phyloP scores from a whole-genome alignment of 37 sponge, comb jelly and placozoan genomes.

The Haliclona indistincta region DNA sequence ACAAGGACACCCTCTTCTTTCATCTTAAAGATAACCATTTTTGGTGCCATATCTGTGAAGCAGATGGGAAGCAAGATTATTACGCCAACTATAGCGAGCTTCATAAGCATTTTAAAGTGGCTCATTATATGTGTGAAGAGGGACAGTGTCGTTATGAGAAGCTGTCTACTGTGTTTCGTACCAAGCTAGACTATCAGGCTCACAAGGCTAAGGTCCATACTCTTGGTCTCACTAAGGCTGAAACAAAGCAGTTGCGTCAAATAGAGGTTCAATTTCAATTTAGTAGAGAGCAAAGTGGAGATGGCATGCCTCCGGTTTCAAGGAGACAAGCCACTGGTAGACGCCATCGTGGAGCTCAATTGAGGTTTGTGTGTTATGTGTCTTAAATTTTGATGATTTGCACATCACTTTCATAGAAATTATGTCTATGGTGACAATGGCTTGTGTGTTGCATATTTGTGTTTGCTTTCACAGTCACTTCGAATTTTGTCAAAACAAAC shows the following conservation, averaged over 20 bases:
- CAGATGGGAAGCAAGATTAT: constrained; percentile 78
- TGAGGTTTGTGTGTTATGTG: background rate
- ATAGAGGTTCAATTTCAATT: constrained; percentile 59
- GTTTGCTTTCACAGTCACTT: too few species aligned
- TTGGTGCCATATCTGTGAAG: constrained; percentile 93
- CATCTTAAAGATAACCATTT: constrained; percentile 87
- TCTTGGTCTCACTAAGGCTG: constrained; percentile 60
- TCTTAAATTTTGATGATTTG: background rate
- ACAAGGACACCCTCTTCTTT: constrained; percentile 74
- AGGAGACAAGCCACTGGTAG: background rate
- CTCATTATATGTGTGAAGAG: constrained; percentile 87
- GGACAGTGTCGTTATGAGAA: constrained; percentile 72
- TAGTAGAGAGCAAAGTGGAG: background rate
- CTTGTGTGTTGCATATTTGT: too few species aligned
- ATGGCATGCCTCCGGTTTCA: background rate
- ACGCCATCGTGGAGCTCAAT: background rate
- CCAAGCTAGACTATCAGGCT: constrained; percentile 81
- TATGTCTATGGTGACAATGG: too few species aligned
- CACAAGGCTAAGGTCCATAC: constrained; percentile 66
- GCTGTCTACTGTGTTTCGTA: constrained; percentile 68
- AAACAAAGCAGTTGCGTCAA: constrained; percentile 59
- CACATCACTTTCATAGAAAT: background rate
- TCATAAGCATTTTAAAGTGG: constrained; percentile 63
- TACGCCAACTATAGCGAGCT: constrained; percentile 51
- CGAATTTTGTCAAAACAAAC: too few species aligned